A percentile compares a stretch with the other conserved stretches of the same genome.
Conservation (phyloP, 1,140 invertebrate species). For the Trachymyrmex cornetzi region DNA sequence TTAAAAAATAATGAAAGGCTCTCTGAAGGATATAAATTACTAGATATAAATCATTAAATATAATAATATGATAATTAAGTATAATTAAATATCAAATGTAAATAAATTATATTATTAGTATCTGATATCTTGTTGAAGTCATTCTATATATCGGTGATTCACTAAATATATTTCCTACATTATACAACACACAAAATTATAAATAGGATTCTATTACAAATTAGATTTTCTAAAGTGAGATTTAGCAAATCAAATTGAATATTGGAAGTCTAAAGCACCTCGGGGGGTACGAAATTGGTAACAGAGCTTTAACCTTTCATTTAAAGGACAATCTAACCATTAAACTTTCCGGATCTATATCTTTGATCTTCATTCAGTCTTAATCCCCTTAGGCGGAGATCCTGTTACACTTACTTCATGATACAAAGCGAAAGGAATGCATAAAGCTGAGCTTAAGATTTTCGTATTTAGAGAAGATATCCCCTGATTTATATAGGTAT, state of each 20-base stretch:
- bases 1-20: no score
- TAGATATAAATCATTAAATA: neutral
- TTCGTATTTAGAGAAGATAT: constrained; percentile 28
- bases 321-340: constrained; percentile 62
- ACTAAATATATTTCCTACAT: neutral
- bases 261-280: constrained; percentile 23
- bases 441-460: constrained; percentile 38
- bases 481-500: constrained; percentile 3
- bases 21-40: no score
- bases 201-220: constrained; percentile 20
- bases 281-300: constrained; percentile 39
- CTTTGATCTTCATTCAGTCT: constrained; percentile 70
- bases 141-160: neutral
- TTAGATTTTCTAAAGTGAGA: constrained; percentile 47
- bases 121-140: neutral
- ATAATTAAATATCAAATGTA: constrained; percentile 19
- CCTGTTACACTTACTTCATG: constrained; percentile 56
- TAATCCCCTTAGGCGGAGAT: constrained; percentile 66
- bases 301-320: constrained; percentile 69
- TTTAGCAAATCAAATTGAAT: constrained; percentile 51
- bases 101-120: neutral
- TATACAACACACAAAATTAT: constrained; percentile 4
- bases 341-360: constrained; percentile 68
- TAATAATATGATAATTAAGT: neutral
- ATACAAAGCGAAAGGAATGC: constrained; percentile 9